A percentile compares a stretch with the other conserved stretches of the same genome.
These are phyloP conservation scores for Halcyon smyrnensis DNA, from an alignment of 2,797 vertebrate genomes.

Conservation along the genomic window DNA sequence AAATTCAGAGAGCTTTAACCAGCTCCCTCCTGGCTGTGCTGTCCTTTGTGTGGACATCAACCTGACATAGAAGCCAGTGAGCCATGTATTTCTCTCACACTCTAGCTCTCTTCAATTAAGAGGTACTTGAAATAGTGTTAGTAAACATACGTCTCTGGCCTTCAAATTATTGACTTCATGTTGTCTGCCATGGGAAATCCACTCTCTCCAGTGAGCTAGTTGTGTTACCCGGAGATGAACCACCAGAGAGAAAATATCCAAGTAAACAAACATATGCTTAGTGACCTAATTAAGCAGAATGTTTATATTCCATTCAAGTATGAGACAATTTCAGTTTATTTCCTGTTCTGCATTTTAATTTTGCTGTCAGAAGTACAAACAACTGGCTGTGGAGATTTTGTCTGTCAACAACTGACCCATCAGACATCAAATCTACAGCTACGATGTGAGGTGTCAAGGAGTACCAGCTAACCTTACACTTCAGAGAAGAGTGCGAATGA, in stretches of 20 bases:
- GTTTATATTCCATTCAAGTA: conserved; percentile 58
- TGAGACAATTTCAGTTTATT: conserved; percentile 53
- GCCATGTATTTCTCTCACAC: neutral
- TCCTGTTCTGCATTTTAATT: conserved; percentile 57
- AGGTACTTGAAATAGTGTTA: neutral
- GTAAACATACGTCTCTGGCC: neutral
- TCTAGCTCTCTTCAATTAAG: neutral
- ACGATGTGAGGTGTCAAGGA: neutral
- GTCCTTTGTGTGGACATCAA: neutral
- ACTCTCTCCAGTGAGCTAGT: neutral
- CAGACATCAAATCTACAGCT: neutral
- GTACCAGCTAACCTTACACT: neutral
- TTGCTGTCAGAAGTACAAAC: conserved; percentile 35
- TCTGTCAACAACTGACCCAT: neutral
- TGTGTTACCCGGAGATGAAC: conserved; percentile 39
- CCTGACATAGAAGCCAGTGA: neutral
- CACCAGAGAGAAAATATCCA: conserved; percentile 44
- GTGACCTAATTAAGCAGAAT: conserved; percentile 68
- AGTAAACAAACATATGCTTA: conserved; percentile 62
- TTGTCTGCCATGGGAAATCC: conserved; percentile 36
- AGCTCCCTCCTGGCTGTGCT: neutral
- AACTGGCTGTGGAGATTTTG: conserved; percentile 19
- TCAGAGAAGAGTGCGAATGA: neutral
- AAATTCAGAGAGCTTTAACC: neutral
- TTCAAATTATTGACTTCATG: neutral